Evolutionary conservation across 2,888 invertebrate genomes (phyloP).

Genomic region (Oxycera nigricornis): DNA sequence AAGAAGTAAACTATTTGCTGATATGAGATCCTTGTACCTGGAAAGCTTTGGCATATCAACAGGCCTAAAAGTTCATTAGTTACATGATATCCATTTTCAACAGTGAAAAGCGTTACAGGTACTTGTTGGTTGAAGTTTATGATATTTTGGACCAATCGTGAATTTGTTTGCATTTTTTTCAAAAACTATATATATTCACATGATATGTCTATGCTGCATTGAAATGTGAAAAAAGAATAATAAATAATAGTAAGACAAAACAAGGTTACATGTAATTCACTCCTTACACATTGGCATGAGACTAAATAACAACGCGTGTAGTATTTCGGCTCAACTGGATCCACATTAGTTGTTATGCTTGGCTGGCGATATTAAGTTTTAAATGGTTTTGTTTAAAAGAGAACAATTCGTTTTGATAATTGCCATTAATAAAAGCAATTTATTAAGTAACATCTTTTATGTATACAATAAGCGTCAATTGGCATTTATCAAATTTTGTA

Average conservation of each 20-base stretch:
- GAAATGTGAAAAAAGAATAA: background rate
- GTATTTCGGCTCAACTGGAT: slow-evolving; percentile 59
- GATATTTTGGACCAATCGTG: background rate
- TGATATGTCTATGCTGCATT: background rate
- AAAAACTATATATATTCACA: background rate
- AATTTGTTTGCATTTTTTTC: background rate
- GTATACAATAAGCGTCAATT: background rate
- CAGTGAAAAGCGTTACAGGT: background rate
- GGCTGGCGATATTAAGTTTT: slow-evolving; percentile 45
- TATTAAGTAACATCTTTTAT: background rate
- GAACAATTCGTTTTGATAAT: background rate
- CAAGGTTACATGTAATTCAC: slow-evolving; percentile 46
- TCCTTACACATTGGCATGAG: slow-evolving; percentile 62
- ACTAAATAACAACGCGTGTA: slow-evolving; percentile 61
- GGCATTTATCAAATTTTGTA: background rate
- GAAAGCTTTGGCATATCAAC: background rate
- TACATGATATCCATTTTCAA: background rate
- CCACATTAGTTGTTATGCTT: slow-evolving; percentile 58
- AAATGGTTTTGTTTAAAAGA: slow-evolving; percentile 20
- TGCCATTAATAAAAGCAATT: background rate
- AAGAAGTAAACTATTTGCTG: background rate
- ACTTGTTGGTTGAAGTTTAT: background rate
- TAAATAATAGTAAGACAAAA: slow-evolving; percentile 8
- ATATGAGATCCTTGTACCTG: background rate
- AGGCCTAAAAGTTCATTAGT: too few relatives aligned